Conservation (phyloP, 1,140 invertebrate genomes). For the Achroia grisella region DNA sequence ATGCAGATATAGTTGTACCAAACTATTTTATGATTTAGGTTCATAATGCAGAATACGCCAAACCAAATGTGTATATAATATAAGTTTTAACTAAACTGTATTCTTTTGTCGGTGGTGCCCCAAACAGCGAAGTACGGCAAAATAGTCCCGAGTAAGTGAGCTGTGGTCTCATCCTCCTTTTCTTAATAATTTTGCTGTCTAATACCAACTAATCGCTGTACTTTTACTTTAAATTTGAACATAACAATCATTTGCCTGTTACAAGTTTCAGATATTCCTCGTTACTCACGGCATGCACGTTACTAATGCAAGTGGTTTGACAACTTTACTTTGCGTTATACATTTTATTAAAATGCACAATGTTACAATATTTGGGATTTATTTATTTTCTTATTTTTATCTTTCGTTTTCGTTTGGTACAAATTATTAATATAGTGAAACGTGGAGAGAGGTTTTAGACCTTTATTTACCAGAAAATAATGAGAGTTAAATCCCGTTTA, state of each 20-base stretch:
- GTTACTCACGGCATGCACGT: constrained; percentile 28
- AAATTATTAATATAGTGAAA: too few species aligned
- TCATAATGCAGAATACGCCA: too few species aligned
- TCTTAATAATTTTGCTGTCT: constrained; percentile 55
- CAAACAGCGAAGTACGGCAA: constrained; percentile 74
- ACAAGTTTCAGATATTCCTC: neutral
- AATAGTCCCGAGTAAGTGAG: constrained; percentile 74
- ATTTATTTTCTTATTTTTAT: constrained; percentile 1
- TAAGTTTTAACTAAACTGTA: constrained; percentile 66
- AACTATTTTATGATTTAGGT: too few species aligned
- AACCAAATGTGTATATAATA: constrained; percentile 3
- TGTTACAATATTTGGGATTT: neutral
- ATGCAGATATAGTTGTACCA: too few species aligned
- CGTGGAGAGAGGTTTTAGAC: too few species aligned
- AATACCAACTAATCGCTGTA: constrained; percentile 63
- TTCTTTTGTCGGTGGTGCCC: constrained; percentile 75
- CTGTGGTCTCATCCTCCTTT: constrained; percentile 74
- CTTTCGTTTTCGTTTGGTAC: too few species aligned
- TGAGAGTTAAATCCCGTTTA: too few species aligned
- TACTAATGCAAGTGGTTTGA: constrained; percentile 35
- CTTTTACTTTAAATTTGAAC: constrained; percentile 42
- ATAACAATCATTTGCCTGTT: constrained; percentile 11
- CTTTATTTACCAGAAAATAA: too few species aligned
- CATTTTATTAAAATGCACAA: too few species aligned
- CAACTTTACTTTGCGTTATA: constrained; percentile 30